Conservation (phyloP, 2,113 vertebrate genomes). For the Ovibos moschatus region DNA sequence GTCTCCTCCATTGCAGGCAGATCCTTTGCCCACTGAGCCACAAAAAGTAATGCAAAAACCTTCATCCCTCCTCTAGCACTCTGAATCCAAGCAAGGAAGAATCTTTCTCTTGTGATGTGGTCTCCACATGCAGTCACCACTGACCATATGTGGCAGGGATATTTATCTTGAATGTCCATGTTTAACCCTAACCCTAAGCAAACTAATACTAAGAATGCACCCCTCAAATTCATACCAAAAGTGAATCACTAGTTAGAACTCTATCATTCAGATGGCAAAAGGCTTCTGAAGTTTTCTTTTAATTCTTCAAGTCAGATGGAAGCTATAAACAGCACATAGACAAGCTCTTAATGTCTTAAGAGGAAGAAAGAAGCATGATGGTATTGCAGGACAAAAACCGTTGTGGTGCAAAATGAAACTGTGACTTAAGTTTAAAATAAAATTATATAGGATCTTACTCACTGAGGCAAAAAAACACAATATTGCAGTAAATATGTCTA, state of each 20-base stretch:
- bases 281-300: not conserved
- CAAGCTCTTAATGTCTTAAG: not conserved
- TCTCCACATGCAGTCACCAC: not conserved
- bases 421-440: conserved; percentile 17
- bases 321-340: not conserved
- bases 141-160: not conserved
- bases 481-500: not conserved
- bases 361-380: not conserved
- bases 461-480: not conserved
- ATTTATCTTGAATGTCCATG: not conserved
- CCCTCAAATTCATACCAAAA: not conserved
- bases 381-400: not conserved
- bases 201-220: not conserved
- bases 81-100: not conserved
- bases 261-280: not conserved
- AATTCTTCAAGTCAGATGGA: not conserved
- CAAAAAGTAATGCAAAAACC: not conserved
- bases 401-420: not conserved
- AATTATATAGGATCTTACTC: not conserved
- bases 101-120: not conserved
- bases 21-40: not conserved
- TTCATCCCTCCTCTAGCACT: not conserved
- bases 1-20: not conserved
- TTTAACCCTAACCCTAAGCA: not conserved
- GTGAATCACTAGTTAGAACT: not conserved